phyloP scores from a whole-genome alignment of 2,797 vertebrate genomes.

The Anomalospiza imberbis region DNA sequence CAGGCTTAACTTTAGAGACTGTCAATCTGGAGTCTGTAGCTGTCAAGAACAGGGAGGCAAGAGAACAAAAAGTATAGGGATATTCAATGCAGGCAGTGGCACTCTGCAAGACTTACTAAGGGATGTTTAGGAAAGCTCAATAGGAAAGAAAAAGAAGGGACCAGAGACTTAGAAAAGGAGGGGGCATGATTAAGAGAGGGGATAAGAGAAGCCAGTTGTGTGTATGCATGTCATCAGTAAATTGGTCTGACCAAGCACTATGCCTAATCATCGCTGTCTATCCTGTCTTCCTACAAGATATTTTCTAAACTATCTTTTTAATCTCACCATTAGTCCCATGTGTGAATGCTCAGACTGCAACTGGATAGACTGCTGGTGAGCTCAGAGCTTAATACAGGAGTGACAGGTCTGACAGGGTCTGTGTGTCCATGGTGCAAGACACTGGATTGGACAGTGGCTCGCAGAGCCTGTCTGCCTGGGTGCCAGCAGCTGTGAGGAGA shows the following conservation, averaged over 20 bases:
- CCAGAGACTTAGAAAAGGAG: neutral
- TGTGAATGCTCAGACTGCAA: neutral
- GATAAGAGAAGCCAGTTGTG: neutral
- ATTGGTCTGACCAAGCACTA: neutral
- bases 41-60: neutral
- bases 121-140: neutral
- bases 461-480: neutral
- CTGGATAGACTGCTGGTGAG: neutral
- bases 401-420: neutral
- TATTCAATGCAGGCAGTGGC: neutral
- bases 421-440: neutral
- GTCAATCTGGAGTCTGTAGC: neutral
- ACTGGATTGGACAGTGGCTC: neutral
- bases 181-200: neutral
- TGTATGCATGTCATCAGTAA: neutral
- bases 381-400: neutral
- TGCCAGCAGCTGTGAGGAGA: neutral
- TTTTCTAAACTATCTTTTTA: neutral
- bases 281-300: neutral
- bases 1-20: neutral
- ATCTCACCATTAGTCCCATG: neutral
- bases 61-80: rapidly evolving
- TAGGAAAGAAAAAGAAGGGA: neutral
- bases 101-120: neutral
- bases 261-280: neutral